Evolutionary conservation across 2,113 vertebrate species (phyloP), one percentile per base, ranked within the genome.

Genomic region (Columba livia): DNA sequence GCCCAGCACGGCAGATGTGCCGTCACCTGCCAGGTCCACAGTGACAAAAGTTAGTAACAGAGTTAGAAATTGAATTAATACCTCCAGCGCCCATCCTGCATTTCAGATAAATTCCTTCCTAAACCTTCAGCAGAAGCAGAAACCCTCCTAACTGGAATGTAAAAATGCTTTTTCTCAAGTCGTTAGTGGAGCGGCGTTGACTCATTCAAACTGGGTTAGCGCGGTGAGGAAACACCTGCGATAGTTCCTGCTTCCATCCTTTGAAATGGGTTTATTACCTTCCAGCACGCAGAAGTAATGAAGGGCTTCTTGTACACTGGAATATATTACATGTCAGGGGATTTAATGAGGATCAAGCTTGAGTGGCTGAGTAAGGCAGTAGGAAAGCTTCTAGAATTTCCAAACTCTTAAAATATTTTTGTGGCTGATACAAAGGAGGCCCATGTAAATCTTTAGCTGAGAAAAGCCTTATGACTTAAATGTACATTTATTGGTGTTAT

Each of bases 321-420:
- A 97, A 94, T 95, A 90, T 97, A 95, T 97, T 97, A 87, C 91
- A 95, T 96, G 94, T 94, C 95, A 87, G 48, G 94, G 95, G 95
- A 97, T 94, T 97, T 96, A 96, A 96, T 95, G 88, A 96, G 95
- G 95, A 97, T 97, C 94, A 96, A 92, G 87, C 94, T 89, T 87
- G 97, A 97, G 85, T 91, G 90, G 80, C 92, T 96, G 97, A 80
- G 79, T 94, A 95, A 94, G 89, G 96, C 96, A 94, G 72, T 47
- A 94, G 93, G 88, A 94, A 96, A 94, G 92, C 94, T 96, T 93
- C 93, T 97, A 96, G 88, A 97, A 93, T 97, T 97, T 97, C 97
- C 94, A 89, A 94, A 96, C 96, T 96, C 97, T 94, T 97, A 97
- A 96, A 97, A 96, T 96, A 93, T 81, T 96, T 96, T 31, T 90